phyloP scores from a whole-genome alignment of 1,140 invertebrate genomes.

The Trissolcus basalis region DNA sequence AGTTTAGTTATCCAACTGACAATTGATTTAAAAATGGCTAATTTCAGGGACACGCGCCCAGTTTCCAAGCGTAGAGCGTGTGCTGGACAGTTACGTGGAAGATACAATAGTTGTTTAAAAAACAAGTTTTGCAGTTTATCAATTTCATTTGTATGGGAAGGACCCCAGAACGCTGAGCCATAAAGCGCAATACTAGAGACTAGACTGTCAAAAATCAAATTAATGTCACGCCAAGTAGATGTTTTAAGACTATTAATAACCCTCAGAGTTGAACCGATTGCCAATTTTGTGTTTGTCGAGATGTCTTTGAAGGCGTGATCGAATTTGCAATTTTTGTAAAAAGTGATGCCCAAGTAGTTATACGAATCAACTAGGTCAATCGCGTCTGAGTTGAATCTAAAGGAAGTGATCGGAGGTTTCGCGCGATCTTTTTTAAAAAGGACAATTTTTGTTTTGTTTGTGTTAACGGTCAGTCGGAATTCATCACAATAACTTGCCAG shows the following conservation, averaged over 20 bases:
- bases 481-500: background rate
- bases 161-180: slow-evolving; percentile 2
- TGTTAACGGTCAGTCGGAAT: slow-evolving; percentile 3
- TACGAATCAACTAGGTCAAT: slow-evolving; percentile 11
- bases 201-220: slow-evolving; percentile 10
- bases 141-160: background rate
- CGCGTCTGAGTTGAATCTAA: background rate
- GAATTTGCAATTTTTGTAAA: slow-evolving; percentile 6
- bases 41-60: background rate
- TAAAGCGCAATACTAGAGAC: slow-evolving; percentile 8
- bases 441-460: slow-evolving; percentile 9
- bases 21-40: background rate
- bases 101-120: slow-evolving; percentile 7
- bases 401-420: background rate
- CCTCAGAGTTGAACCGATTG: slow-evolving; percentile 7
- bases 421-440: background rate
- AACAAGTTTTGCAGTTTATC: slow-evolving; percentile 2
- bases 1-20: slow-evolving; percentile 5
- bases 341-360: slow-evolving; percentile 5
- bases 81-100: slow-evolving; percentile 7
- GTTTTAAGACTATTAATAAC: slow-evolving; percentile 10
- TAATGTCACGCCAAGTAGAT: slow-evolving; percentile 3
- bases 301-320: background rate
- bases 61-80: slow-evolving; percentile 10
- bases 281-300: background rate